These are phyloP conservation scores for Diacarnus erythraeanus DNA, from an alignment of 37 sponge, comb jelly and placozoan genomes.

Conservation along the genomic window DNA sequence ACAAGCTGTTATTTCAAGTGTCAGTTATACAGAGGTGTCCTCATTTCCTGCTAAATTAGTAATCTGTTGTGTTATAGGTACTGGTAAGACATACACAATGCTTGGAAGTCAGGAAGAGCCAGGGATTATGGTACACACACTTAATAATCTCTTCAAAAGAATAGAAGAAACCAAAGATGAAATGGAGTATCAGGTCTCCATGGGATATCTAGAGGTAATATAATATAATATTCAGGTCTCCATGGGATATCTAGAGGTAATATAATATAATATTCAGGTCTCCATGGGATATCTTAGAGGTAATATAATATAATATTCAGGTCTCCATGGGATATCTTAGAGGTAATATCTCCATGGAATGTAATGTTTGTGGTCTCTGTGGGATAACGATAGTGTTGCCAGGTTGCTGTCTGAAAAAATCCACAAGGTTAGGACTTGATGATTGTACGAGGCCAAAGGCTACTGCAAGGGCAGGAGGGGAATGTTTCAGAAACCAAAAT, in stretches of 20 bases:
- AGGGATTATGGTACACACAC: constrained; percentile 84
- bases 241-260: constrained; percentile 88
- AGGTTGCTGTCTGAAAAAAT: too few species aligned
- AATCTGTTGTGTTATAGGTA: too few species aligned
- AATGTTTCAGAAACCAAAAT: too few species aligned
- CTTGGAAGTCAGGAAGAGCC: constrained; percentile 72
- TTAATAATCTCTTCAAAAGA: constrained; percentile 74
- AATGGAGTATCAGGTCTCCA: constrained; percentile 61
- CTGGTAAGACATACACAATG: constrained; percentile 95
- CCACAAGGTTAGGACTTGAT: too few species aligned
- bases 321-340: constrained; percentile 14
- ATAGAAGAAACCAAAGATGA: constrained; percentile 64
- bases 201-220: constrained; percentile 85
- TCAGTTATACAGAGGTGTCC: too few species aligned
- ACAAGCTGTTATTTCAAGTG: too few species aligned
- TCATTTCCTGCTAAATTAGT: too few species aligned
- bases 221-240: constrained; percentile 38
- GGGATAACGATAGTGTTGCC: too few species aligned
- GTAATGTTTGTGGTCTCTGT: too few species aligned
- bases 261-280: constrained; percentile 26
- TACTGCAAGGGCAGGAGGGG: too few species aligned
- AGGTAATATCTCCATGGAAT: too few species aligned
- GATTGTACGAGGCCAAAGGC: too few species aligned
- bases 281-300: constrained; percentile 87
- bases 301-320: constrained; percentile 20